Base-by-base conservation (phyloP, 1,140 invertebrate species). In the Prorops nasuta region DNA sequence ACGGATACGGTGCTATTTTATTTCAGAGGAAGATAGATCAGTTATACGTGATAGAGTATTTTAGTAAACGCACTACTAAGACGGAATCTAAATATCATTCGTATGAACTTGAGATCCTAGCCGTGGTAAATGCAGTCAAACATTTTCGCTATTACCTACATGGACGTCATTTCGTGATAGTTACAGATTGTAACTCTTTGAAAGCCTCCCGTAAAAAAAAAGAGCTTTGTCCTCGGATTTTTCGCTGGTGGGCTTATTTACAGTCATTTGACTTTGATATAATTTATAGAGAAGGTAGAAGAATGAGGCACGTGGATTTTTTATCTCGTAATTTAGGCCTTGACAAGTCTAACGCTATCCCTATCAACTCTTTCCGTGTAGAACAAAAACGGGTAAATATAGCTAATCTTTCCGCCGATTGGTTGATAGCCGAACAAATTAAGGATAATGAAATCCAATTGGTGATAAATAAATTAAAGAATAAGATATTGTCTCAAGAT, bases 1-100 rank as follows among this genome's bases (percentile, higher is more conserved):
- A 42, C 15, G 76, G 71, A 1, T 28, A 73, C 15, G 71, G 71
- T 24, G 74, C 69, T 7, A 67, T 80, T 2, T 40, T 81, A 8
- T 51, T 51, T 22, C 73, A 79, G 15, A 50, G 62, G 22, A 52
- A 36, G n/a, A 62, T 8, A 3, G 15, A 35, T 3, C 3, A 35
- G 14, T 14, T 10, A n/a, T 4, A 4, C 15, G 9, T 15, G 4
- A n/a, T 35, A 3, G 34, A 10, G 4, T 35, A 35, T 14, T 35
- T 9, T n/a, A 35, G 58, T 37, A 22, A 45, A 22, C 56, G 53
- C n/a, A 68, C 62, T 3, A 55, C 56, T 4, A 37, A 40, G 1
- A 46, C 41, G 16, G 58, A 71, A 51, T 15, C 43, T 6, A 44
- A 49, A 19, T 65, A 72, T 60, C 66, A 71, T 53, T 69, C 59